A percentile compares a stretch with the other conserved stretches of the same genome.
Evolutionary conservation across 1,140 invertebrate species (phyloP).

Genomic region (Trachelipus rathkii): DNA sequence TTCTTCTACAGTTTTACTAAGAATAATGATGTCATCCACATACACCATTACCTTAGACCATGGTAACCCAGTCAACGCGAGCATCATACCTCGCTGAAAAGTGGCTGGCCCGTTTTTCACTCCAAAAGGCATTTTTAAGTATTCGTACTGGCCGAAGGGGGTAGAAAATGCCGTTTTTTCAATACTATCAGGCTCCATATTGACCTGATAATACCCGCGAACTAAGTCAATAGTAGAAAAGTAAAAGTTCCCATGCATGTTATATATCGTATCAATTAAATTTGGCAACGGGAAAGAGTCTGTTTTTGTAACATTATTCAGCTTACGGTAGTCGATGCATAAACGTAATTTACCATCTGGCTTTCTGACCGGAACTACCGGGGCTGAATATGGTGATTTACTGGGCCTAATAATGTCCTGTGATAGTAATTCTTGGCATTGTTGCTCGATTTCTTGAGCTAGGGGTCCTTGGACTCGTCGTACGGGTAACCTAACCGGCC

Average conservation of each 20-base stretch:
- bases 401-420: background rate
- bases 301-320: conserved; percentile 1
- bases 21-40: too few relatives aligned
- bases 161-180: conserved; percentile 1
- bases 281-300: background rate
- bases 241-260: background rate
- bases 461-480: background rate
- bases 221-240: background rate
- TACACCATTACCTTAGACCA: too few relatives aligned
- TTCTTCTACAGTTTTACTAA: too few relatives aligned
- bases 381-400: background rate
- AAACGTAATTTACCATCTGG: background rate
- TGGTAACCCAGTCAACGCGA: too few relatives aligned
- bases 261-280: background rate
- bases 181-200: background rate
- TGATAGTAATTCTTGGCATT: background rate
- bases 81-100: too few relatives aligned
- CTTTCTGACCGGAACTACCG: background rate
- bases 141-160: too few relatives aligned
- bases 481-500: too few relatives aligned
- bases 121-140: too few relatives aligned
- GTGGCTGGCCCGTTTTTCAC: too few relatives aligned
- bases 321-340: background rate
- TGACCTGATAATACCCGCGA: background rate
- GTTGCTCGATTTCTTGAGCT: background rate